phyloP scores from a whole-genome alignment of 2,113 vertebrate genomes.

The Cathartes aura region DNA sequence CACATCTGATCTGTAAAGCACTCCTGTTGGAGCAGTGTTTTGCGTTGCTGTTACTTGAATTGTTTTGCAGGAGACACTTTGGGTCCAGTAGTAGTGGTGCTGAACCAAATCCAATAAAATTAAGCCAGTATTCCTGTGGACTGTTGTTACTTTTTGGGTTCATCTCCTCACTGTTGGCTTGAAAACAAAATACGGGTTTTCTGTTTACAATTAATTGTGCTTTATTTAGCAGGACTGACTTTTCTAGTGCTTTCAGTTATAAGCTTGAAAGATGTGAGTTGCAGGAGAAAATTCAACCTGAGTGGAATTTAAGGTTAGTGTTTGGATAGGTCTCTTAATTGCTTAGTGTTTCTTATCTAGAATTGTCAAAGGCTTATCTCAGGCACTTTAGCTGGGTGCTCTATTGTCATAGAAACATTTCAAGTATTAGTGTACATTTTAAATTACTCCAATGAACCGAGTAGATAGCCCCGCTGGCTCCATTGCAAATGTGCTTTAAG shows the following conservation, averaged over 20 bases:
- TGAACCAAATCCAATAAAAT: background rate
- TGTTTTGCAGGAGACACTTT: background rate
- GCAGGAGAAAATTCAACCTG: background rate
- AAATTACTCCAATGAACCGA: background rate
- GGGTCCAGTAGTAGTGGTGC: background rate
- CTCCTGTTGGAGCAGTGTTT: background rate
- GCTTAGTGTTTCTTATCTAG: background rate
- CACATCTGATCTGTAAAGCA: background rate
- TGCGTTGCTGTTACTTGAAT: background rate
- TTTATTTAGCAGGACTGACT: background rate
- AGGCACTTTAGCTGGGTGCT: background rate
- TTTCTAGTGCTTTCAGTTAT: background rate
- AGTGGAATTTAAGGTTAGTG: background rate
- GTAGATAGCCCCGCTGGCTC: background rate
- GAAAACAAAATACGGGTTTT: background rate
- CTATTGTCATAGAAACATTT: background rate
- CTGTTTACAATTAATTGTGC: background rate
- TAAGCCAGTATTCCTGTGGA: background rate
- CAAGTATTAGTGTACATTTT: background rate
- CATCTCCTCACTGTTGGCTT: background rate
- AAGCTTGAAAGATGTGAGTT: background rate
- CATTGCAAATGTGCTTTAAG: background rate
- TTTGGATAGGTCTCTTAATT: constrained; percentile 2
- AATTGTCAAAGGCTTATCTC: constrained; percentile 16
- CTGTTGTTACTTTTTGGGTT: background rate